A percentile compares a stretch with the other conserved stretches of the same genome.
These are phyloP conservation scores for Stenoptilia bipunctidactyla DNA, from an alignment of 2,888 invertebrate species.

Conservation along the genomic window DNA sequence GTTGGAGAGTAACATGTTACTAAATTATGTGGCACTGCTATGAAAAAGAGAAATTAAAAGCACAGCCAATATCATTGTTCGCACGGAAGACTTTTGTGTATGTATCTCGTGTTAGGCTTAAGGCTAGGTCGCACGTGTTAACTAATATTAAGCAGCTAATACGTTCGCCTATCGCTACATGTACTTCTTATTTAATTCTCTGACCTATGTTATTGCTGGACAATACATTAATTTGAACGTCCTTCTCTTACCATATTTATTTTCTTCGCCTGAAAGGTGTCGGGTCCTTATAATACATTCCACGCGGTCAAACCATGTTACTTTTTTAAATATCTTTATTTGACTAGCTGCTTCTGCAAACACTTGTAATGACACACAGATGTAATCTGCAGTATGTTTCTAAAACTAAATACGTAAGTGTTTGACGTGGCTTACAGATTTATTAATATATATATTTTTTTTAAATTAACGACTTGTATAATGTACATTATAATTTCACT, in stretches of 20 bases:
- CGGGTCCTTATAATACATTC: conserved; percentile 64
- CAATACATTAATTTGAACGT: not conserved
- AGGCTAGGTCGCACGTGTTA: conserved; percentile 60
- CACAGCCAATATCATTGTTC: too few relatives aligned
- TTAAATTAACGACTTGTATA: conserved; percentile 11
- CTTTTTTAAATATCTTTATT: conserved; percentile 35
- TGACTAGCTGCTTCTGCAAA: conserved; percentile 13
- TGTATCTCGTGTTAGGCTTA: conserved; percentile 43
- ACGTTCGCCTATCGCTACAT: conserved; percentile 52
- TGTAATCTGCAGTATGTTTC: conserved; percentile 53
- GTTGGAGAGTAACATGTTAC: not conserved
- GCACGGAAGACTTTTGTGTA: not conserved
- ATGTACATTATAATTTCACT: conserved; percentile 8
- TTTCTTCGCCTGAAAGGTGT: conserved; percentile 66
- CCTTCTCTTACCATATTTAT: conserved; percentile 23
- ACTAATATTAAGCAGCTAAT: conserved; percentile 61
- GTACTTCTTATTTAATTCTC: conserved; percentile 27
- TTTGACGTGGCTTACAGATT: conserved; percentile 8
- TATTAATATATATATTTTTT: conserved; percentile 9
- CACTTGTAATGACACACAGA: conserved; percentile 35
- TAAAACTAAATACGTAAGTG: conserved; percentile 33
- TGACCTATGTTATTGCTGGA: too few relatives aligned
- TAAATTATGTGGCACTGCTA: too few relatives aligned
- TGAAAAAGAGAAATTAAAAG: too few relatives aligned
- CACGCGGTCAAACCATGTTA: conserved; percentile 64